Evolutionary conservation across 2,113 vertebrate genomes (phyloP), one percentile per base, ranked within the genome.

Genomic region (Naja naja): DNA sequence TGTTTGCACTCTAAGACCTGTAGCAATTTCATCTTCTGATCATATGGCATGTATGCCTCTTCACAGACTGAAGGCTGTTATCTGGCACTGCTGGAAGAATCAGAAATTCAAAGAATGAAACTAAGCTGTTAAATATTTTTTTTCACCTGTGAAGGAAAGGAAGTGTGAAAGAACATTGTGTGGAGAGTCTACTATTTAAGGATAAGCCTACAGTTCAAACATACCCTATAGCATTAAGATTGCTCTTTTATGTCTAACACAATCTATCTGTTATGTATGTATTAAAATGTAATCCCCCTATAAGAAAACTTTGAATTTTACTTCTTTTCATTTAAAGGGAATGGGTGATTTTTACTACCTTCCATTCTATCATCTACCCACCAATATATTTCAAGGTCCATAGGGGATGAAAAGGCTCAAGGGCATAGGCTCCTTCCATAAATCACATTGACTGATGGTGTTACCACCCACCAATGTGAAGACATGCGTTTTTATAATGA

Each of bases 1-100:
- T 94, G n/a, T n/a, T 0, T 88, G 22, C 2, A 94, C 95, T 96
- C 92, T 52, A 95, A 60, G 47, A 5, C 1, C 2, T 54, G 60
- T 30, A 94, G 52, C 4, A 90, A 39, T 58, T 34, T 88, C 34
- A 2, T 91, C 92, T 94, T 64, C 34, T n/a, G 30, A 89, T 52
- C 4, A 91, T 39, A 45, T 74, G 85, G 14, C 90, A 52, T 85
- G 30, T 43, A 16, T 91, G 87, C 0, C 34, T 23, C 14, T 92
- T 27, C 5, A 91, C 34, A 91, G 81, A 39, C 0, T 30, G 47
- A 94, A 30, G 1, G 89, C 5, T 53, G 89, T 49, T 89, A 56
- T 0, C 0, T 93, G 52, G 53, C 2, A 93, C 90, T 90, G 88
- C 89, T 12, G 92, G 10, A 93, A 90, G 89, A 22, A 93, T 49